These are phyloP conservation scores for Periplaneta americana DNA, from an alignment of 1,140 invertebrate genomes.

Conservation along the genomic window DNA sequence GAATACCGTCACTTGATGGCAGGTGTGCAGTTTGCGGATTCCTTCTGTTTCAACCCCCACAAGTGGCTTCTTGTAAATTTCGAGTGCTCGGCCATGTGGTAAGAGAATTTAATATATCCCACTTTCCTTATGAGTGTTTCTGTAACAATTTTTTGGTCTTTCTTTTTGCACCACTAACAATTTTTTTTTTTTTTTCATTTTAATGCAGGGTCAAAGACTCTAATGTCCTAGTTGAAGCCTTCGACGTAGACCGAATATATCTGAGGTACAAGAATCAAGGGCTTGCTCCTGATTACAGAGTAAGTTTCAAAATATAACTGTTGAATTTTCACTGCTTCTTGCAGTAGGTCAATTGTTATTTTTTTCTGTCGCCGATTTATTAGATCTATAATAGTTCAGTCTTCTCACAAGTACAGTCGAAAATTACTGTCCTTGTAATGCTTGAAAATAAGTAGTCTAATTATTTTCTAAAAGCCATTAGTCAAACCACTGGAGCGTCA, in stretches of 20 bases:
- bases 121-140: neutral
- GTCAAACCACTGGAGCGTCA: no score
- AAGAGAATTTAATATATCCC: neutral
- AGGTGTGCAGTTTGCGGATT: slow-evolving; percentile 77
- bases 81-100: slow-evolving; percentile 85
- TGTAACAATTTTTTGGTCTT: neutral
- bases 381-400: no score
- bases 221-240: slow-evolving; percentile 72
- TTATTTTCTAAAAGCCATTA: no score
- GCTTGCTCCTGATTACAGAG: slow-evolving; percentile 76
- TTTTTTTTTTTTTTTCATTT: neutral
- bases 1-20: slow-evolving; percentile 77
- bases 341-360: no score
- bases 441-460: no score
- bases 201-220: slow-evolving; percentile 69
- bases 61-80: slow-evolving; percentile 92
- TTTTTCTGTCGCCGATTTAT: no score
- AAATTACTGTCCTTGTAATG: no score
- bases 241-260: slow-evolving; percentile 91
- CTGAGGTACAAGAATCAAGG: slow-evolving; percentile 64
- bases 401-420: no score
- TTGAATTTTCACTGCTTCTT: no score
- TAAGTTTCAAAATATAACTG: no score
- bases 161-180: neutral
- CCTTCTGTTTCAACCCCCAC: slow-evolving; percentile 87